Evolutionary conservation across 2,113 vertebrate species (phyloP).

Genomic region (Misgurnus mizolepis): DNA sequence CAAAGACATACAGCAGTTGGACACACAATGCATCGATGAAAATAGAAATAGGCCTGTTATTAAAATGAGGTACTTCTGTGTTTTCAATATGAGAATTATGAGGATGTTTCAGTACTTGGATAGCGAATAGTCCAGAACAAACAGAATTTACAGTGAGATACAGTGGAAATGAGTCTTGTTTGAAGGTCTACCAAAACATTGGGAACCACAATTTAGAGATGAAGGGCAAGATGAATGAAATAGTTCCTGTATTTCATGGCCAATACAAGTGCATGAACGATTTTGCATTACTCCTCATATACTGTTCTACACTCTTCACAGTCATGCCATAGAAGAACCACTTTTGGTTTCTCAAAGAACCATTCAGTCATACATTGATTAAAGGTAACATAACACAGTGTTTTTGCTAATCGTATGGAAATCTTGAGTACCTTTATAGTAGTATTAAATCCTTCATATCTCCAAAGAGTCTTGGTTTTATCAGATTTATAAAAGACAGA

Average conservation of each 20-base stretch:
- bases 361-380: no score
- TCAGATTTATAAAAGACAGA: no score
- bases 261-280: neutral
- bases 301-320: no score
- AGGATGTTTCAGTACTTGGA: conserved; percentile 1
- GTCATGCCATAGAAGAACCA: no score
- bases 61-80: neutral
- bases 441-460: no score
- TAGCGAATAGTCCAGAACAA: neutral
- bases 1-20: no score
- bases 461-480: no score
- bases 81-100: conserved; percentile 10
- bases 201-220: neutral
- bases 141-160: neutral
- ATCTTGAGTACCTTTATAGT: no score
- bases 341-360: no score
- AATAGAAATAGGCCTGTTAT: neutral
- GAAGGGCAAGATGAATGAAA: neutral
- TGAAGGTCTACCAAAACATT: neutral
- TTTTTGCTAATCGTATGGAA: no score
- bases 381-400: no score
- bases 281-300: neutral
- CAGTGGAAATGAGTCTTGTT: conserved; percentile 1
- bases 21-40: neutral
- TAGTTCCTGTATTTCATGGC: neutral